Evolutionary conservation across 2,797 vertebrate genomes (phyloP).

Genomic region (Triplophysa yarkandensis): DNA sequence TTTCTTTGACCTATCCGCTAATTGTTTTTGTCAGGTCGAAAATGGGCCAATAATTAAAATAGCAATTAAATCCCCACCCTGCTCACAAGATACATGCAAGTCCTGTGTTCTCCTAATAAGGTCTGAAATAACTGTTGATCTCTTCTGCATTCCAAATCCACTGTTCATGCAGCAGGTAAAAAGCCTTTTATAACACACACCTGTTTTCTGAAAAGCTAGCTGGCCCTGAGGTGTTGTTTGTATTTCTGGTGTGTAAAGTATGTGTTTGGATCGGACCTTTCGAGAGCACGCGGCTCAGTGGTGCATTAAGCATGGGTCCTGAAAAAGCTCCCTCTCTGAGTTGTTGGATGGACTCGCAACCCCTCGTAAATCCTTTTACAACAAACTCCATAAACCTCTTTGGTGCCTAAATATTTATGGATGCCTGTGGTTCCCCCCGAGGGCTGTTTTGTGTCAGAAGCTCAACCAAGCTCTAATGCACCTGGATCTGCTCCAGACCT

Average conservation of each 20-base stretch:
- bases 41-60: constrained; percentile 18
- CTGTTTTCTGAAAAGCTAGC: constrained; percentile 72
- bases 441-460: constrained; percentile 77
- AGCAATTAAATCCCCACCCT: constrained; percentile 25
- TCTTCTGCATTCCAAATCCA: constrained; percentile 54
- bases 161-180: constrained; percentile 53
- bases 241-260: constrained; percentile 69
- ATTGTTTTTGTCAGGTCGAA: neutral
- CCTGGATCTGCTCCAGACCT: constrained; percentile 73
- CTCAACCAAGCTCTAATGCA: constrained; percentile 70
- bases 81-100: constrained; percentile 32
- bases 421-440: constrained; percentile 75
- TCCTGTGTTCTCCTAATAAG: constrained; percentile 66
- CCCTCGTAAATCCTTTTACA: constrained; percentile 81
- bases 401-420: constrained; percentile 83
- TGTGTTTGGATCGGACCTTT: constrained; percentile 73
- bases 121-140: constrained; percentile 61
- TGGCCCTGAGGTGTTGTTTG: constrained; percentile 67
- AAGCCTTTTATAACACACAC: constrained; percentile 66
- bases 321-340: constrained; percentile 66
- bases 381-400: constrained; percentile 82
- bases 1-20: neutral
- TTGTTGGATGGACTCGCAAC: constrained; percentile 70
- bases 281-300: constrained; percentile 33
- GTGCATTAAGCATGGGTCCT: constrained; percentile 61